Conservation (phyloP, 2,113 vertebrate species). For the Anoplopoma fimbria region DNA sequence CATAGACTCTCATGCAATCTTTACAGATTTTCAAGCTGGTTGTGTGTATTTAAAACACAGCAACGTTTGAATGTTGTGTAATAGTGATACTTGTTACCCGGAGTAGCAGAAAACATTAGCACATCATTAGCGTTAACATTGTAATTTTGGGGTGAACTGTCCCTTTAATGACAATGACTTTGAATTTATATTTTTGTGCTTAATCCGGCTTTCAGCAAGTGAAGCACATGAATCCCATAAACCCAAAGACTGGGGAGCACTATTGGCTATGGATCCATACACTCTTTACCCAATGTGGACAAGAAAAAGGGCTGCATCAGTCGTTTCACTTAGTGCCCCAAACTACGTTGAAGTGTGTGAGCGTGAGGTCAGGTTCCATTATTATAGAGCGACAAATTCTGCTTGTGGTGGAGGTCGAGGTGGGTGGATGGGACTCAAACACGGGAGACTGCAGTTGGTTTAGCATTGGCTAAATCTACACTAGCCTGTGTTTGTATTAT, state of each 20-base stretch:
- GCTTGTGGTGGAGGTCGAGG: not conserved
- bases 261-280: not conserved
- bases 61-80: no score
- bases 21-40: no score
- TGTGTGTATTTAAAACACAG: not conserved
- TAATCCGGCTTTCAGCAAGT: conserved; percentile 19
- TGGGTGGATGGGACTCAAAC: not conserved
- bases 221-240: conserved; percentile 2
- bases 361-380: no score
- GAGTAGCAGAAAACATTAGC: not conserved
- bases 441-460: not conserved
- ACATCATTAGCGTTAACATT: not conserved
- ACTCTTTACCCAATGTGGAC: not conserved
- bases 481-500: not conserved
- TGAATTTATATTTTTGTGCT: not conserved
- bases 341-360: not conserved
- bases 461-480: not conserved
- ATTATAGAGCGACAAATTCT: no score
- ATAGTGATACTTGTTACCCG: no score
- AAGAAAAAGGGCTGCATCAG: not conserved
- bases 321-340: not conserved
- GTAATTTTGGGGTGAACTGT: no score
- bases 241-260: not conserved
- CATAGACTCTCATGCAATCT: no score
- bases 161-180: no score